phyloP scores from a whole-genome alignment of 1,140 invertebrate genomes.

The Colletes gigas region DNA sequence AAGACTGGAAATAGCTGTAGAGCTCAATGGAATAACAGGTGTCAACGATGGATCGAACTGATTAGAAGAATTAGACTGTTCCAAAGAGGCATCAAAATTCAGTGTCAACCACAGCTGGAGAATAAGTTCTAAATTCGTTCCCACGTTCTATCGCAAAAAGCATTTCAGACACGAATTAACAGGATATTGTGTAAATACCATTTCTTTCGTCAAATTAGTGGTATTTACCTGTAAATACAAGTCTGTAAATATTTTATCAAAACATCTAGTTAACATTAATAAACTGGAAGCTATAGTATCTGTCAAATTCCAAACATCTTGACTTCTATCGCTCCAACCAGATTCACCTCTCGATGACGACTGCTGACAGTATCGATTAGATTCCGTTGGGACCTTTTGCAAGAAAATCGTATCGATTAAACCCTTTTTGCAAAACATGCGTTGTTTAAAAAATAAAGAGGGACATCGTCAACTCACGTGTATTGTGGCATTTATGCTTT shows the following conservation, averaged over 20 bases:
- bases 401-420: background rate
- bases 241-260: constrained; percentile 86
- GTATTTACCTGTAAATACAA: constrained; percentile 74
- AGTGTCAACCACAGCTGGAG: constrained; percentile 92
- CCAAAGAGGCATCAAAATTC: constrained; percentile 83
- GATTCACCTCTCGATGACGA: constrained; percentile 62
- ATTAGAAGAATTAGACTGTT: constrained; percentile 76
- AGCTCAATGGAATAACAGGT: constrained; percentile 87
- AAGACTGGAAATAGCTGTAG: constrained; percentile 86
- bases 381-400: constrained; percentile 60
- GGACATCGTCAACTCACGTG: constrained; percentile 66
- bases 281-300: constrained; percentile 74
- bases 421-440: background rate
- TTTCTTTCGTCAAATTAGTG: background rate
- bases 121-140: constrained; percentile 88
- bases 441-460: background rate
- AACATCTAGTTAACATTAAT: constrained; percentile 86
- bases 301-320: constrained; percentile 69
- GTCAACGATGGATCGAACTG: constrained; percentile 84
- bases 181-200: background rate
- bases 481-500: constrained; percentile 81
- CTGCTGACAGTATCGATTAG: constrained; percentile 62
- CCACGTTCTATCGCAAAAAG: constrained; percentile 69
- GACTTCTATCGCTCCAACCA: constrained; percentile 66
- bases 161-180: background rate